These are phyloP conservation scores for Dryococelus australis DNA, from an alignment of 2,888 invertebrate genomes.

Conservation along the genomic window DNA sequence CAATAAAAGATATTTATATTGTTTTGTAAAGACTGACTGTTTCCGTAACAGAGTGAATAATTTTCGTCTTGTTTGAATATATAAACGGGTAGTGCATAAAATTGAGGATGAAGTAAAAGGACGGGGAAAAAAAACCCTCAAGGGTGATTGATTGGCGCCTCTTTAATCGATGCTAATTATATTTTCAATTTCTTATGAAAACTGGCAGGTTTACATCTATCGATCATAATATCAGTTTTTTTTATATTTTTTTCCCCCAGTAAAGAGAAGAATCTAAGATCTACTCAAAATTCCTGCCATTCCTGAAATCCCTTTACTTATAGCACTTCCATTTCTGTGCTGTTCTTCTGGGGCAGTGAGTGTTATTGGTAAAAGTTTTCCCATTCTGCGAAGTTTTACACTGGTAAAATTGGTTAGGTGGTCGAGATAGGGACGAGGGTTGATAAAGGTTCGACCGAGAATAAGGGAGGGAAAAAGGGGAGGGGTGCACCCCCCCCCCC, in stretches of 20 bases:
- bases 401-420: constrained; percentile 25
- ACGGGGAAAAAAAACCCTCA: too few species aligned
- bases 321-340: not conserved
- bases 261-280: constrained; percentile 18
- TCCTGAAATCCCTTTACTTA: constrained; percentile 22
- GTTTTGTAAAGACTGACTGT: too few species aligned
- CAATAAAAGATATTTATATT: too few species aligned
- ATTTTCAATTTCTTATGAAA: not conserved
- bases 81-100: not conserved
- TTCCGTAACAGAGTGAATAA: not conserved
- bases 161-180: not conserved
- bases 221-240: constrained; percentile 1
- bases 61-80: not conserved
- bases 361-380: constrained; percentile 29
- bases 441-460: constrained; percentile 4
- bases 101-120: not conserved
- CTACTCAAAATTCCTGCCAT: constrained; percentile 24
- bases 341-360: constrained; percentile 7
- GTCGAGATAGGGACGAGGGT: constrained; percentile 23
- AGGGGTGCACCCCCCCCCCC: too few species aligned
- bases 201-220: not conserved
- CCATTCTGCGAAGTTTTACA: constrained; percentile 23
- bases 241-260: not conserved
- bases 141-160: not conserved
- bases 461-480: not conserved